Evolutionary conservation across 1,140 invertebrate genomes (phyloP).

Genomic region (Asbolus verrucosus): DNA sequence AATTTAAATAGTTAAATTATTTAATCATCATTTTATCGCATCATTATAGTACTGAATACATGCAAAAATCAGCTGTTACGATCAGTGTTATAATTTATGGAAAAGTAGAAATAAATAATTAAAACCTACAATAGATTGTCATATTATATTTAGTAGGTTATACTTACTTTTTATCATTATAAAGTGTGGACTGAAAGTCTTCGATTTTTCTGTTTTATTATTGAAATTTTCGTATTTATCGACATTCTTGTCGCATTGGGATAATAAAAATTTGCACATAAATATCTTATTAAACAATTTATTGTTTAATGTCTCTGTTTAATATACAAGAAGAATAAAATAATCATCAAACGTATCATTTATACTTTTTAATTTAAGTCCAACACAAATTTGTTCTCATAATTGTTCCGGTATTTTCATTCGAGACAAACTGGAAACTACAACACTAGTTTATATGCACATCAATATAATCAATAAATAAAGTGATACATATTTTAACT

Average conservation of each 20-base stretch:
- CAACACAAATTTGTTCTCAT: constrained; percentile 20
- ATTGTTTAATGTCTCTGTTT: constrained; percentile 28
- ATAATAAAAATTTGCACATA: constrained; percentile 33
- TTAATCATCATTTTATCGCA: constrained; percentile 5
- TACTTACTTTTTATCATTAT: too few species aligned
- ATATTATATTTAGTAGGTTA: constrained; percentile 21
- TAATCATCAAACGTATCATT: too few species aligned
- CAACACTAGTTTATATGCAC: constrained; percentile 24
- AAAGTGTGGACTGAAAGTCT: constrained; percentile 20
- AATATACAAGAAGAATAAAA: constrained; percentile 12
- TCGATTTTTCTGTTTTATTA: too few species aligned
- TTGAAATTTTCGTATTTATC: constrained; percentile 2
- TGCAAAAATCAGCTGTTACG: constrained; percentile 33
- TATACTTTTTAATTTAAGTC: constrained; percentile 2
- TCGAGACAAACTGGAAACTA: constrained; percentile 17
- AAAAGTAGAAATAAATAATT: too few species aligned
- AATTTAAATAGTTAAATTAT: constrained; percentile 15
- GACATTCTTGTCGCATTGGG: constrained; percentile 23
- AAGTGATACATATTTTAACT: constrained; percentile 27
- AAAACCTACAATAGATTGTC: constrained; percentile 22
- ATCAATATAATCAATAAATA: constrained; percentile 37
- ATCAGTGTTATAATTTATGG: constrained; percentile 21
- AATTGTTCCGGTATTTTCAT: constrained; percentile 12
- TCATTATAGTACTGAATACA: too few species aligned
- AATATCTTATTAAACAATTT: constrained; percentile 27